Conservation (phyloP, 2,113 vertebrate genomes). For the Silurus glanis region DNA sequence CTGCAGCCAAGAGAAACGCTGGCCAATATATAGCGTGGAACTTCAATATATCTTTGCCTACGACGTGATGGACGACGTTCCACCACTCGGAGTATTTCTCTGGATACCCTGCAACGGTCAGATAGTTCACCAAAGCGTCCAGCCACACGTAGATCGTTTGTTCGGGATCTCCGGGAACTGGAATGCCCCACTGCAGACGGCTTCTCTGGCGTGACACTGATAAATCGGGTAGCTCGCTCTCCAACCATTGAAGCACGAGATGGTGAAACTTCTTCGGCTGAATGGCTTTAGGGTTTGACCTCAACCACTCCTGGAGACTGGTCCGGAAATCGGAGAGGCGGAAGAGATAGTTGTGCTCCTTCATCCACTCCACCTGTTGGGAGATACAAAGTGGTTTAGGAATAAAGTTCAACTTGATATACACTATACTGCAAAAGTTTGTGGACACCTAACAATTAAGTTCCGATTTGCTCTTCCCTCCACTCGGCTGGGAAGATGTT, state of each 20-base stretch:
- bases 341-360: constrained; percentile 96
- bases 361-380: constrained; percentile 87
- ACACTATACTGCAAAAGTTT: too few species aligned
- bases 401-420: neutral
- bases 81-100: constrained; percentile 76
- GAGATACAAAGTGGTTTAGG: neutral
- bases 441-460: too few species aligned
- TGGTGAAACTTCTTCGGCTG: constrained; percentile 79
- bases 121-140: constrained; percentile 93
- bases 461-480: too few species aligned
- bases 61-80: constrained; percentile 75
- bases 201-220: constrained; percentile 87
- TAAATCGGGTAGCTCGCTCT: constrained; percentile 85
- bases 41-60: constrained; percentile 96
- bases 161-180: constrained; percentile 80
- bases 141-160: constrained; percentile 96
- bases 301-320: constrained; percentile 80
- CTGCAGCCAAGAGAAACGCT: constrained; percentile 84
- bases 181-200: constrained; percentile 89
- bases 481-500: too few species aligned
- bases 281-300: constrained; percentile 69
- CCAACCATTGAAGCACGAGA: constrained; percentile 78
- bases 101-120: constrained; percentile 86
- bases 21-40: constrained; percentile 97
- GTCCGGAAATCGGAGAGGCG: constrained; percentile 80